A percentile compares a stretch with the other conserved stretches of the same genome.
These are phyloP conservation scores for Phrynosoma blainvillii DNA, from an alignment of 2,113 vertebrate genomes.

Conservation along the genomic window DNA sequence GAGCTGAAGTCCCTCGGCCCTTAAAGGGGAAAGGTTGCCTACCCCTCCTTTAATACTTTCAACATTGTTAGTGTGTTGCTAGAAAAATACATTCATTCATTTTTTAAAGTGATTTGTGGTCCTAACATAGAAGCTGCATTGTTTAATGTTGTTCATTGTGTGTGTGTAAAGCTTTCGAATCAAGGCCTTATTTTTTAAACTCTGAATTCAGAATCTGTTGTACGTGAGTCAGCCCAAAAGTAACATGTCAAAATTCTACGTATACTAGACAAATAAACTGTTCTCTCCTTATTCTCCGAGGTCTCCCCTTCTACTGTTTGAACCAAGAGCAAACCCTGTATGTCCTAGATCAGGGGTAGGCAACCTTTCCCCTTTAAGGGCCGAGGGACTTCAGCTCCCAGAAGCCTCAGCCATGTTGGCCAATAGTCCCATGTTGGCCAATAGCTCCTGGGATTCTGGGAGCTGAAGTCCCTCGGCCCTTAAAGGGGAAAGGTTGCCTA, in stretches of 20 bases:
- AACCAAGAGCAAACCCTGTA: not conserved
- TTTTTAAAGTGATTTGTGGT: not conserved
- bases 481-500: too few species aligned
- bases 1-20: too few species aligned
- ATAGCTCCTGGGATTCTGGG: too few species aligned
- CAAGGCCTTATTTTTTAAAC: not conserved
- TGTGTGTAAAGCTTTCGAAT: not conserved
- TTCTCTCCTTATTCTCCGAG: not conserved
- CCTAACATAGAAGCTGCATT: not conserved
- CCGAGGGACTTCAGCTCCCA: too few species aligned
- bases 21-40: too few species aligned
- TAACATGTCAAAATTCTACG: not conserved
- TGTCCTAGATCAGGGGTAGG: too few species aligned
- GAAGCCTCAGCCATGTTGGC: too few species aligned
- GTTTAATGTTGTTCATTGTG: not conserved
- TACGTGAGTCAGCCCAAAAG: not conserved
- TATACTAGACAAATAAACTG: not conserved
- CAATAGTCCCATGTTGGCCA: too few species aligned
- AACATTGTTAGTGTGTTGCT: not conserved
- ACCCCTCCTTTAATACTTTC: not conserved
- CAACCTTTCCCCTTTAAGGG: too few species aligned
- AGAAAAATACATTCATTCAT: not conserved
- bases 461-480: too few species aligned
- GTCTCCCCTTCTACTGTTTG: not conserved
- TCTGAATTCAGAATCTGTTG: not conserved